Base-by-base conservation (phyloP, 2,113 vertebrate genomes). In the Notarius quadriscutis region DNA sequence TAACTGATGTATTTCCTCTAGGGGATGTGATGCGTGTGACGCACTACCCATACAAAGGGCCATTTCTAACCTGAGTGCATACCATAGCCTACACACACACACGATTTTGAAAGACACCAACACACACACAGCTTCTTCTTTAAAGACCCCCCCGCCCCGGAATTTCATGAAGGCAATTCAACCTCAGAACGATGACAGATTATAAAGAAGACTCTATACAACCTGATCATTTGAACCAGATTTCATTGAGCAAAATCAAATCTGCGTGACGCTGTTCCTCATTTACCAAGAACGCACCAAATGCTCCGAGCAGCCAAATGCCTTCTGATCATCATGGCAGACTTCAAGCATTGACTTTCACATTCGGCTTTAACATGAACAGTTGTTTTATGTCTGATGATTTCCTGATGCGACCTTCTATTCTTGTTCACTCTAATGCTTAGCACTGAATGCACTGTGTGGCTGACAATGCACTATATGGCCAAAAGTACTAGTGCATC, bases 1-100 rank as follows among this genome's bases (percentile, higher is more conserved):
- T 22, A 41, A 69, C 53, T 60, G 27, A 51, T 65, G 65, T 2
- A 71, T 87, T 89, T 89, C 65, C 74, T 87, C n/a, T 81, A 58
- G 55, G 65, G 53, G 80, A 77, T 12, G 25, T 71, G 15, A 62
- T 10, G 51, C 75, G 41, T 82, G 34, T 86, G 53, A 55, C n/a
- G 77, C 34, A 84, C 48, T 79, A 79, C 82, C 83, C 41, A 85
- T 77, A 82, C 60, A 67, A 57, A 67, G 88, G 57, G 20, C 14
- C 17, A 14, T 41, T 87, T 80, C 67, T 51, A 75, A 83, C 10
- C 11, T 6, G n/a, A 83, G 50, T 41, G 79, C 58, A 86, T 57
- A 74, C 80, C 69, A 85, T 62, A 65, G 69, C 30, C 81, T 65
- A 80, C 51, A 80, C 51, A 79, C n/a, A 65, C 79, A 57, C 57